Base-by-base conservation (phyloP, 2,888 invertebrate species). In the Chaetogeoica ovagalla region DNA sequence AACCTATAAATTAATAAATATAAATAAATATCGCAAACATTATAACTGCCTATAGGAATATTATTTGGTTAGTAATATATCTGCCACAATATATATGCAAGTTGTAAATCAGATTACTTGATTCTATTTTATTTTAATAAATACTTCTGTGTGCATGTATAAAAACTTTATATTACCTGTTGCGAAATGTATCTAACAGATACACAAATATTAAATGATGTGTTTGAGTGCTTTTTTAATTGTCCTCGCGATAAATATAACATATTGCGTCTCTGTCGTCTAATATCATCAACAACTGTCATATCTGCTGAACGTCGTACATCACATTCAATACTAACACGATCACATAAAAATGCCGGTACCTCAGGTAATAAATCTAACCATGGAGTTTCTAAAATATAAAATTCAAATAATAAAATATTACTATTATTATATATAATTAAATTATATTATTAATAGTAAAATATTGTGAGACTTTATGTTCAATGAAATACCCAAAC, bases 271-370 rank as follows among this genome's bases (percentile, higher is more conserved):
- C 93, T 90, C 85, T 92, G 92, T 21, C 86, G 83, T 81, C 85
- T 85, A 84, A 93, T 91, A 85, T 94, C 92, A 85, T 95, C 94
- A 84, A 94, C 94, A 9, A 94, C 93, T 66, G 93, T 91, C 90
- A 95, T 93, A 86, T 96, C 95, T 0, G 95, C 93, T 87, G 96
- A 93, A 86, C 96, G 93, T 85, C 94, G 91, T 84, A 97, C 90
- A 86, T 96, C 96, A 83, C 96, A 90, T 86, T 96, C 96, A 48
- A 97, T 90, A 6, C 93, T 92, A 72, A 97, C 94, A 85, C 93
- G 93, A 87, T 97, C 96, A 86, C 97, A 97, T 2, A 96, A 89
- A 87, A 97, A 97, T 5, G 97, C 94, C 0, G 96, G 95, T 0
- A 93, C 92, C 85, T 94, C 94, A 71, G 91, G 89, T 82, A 89